Base-by-base conservation (phyloP, 2,888 invertebrate species). In the Sympetrum striolatum region DNA sequence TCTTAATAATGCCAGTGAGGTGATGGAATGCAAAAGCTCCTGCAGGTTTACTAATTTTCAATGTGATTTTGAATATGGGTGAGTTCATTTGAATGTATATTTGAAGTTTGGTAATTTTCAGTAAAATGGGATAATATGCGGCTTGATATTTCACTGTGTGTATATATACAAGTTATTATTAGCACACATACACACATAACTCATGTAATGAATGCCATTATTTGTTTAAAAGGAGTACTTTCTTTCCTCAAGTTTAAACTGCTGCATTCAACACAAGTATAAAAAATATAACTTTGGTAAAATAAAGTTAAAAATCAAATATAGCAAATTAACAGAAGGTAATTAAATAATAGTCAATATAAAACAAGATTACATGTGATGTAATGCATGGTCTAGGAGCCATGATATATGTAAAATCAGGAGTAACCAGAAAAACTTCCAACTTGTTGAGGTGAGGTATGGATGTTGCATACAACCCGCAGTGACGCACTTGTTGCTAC, bases 11-110 rank as follows among this genome's bases (percentile, higher is more conserved):
- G 60, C 64, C 86, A 60, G 86, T 60, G 86, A 86, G 86, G 86
- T 86, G 86, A 86, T 86, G 86, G 86, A 86, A 86, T 86, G 86
- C 86, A 86, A 86, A 86, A 86, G 86, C 86, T 64, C 58, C 37
- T 86, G 39, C 22, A 86, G 31, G 60, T 39, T 60, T 60, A 86
- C 86, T 60, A 25, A 58, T n/a, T 86, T 53, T 37, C 37, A 60
- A 60, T 4, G 64, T 22, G 37, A 86, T 60, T 60, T 64, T 86
- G 60, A 86, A 60, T 37, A 60, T 37, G 22, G 86, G 6, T 60
- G 58, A 58, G 31, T 44, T 86, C 15, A 86, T 31, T 64, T 86
- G 60, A 35, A 82, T 82, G 58, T 35, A 86, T 37, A 39, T 25
- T 37, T 37, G 8, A 86, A 1, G 22, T 37, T 60, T 31, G 25